Percentiles rank a stretch among this genome's conserved stretches.
Evolutionary conservation across 2,888 invertebrate species (phyloP).

Genomic region (Hyposoter dolosus): DNA sequence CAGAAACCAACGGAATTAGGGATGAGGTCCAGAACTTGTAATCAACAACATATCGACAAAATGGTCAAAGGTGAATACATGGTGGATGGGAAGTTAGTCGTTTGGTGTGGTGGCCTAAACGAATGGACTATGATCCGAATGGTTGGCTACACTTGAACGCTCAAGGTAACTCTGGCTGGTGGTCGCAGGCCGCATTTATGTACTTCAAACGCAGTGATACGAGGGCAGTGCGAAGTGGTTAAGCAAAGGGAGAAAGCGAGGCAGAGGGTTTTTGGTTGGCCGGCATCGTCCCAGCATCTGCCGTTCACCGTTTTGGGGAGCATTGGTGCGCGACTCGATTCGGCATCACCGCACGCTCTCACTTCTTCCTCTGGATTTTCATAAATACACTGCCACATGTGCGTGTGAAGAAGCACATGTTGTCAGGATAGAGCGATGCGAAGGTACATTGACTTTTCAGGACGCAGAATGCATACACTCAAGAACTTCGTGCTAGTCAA

Average conservation of each 20-base stretch:
- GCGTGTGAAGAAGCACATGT: background rate
- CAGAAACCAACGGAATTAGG: background rate
- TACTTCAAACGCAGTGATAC: conserved; percentile 33
- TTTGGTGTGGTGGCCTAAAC: conserved; percentile 16
- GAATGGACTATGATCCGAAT: conserved; percentile 22
- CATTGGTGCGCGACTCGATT: background rate
- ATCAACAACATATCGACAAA: background rate
- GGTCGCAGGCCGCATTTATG: background rate
- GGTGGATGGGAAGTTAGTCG: background rate
- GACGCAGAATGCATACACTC: no score
- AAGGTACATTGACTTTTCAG: no score
- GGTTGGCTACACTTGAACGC: conserved; percentile 3
- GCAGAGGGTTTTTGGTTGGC: conserved; percentile 9
- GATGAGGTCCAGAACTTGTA: background rate
- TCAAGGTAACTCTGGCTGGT: background rate
- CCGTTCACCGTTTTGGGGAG: conserved; percentile 19
- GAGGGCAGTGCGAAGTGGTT: background rate
- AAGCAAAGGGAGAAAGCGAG: background rate
- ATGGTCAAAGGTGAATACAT: conserved; percentile 13
- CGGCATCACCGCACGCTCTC: conserved; percentile 27
- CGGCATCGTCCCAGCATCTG: background rate
- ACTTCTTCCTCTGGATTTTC: background rate
- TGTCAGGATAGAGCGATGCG: background rate
- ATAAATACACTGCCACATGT: background rate
- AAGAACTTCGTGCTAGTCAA: no score